Evolutionary conservation across 1,140 invertebrate species (phyloP), one percentile per base, ranked within the genome.

Genomic region (Venustaconcha ellipsiformis): DNA sequence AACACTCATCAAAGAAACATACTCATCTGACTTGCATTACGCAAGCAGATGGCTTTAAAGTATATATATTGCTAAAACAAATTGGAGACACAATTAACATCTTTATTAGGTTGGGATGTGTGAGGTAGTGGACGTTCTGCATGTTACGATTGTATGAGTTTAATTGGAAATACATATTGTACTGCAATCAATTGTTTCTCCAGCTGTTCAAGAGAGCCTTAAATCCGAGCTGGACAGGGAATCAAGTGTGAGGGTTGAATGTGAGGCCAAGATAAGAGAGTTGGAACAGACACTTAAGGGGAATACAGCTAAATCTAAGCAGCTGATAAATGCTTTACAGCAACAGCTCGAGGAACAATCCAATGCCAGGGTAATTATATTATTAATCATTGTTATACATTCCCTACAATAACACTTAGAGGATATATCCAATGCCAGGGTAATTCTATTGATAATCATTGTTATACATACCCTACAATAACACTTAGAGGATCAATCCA

Each of bases 201-300:
- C 72, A 89, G 89, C 81, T 66, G 83, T 88, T 30, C 76, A 89
- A 20, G 88, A 91, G 74, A 90, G 89, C 78, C 71, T 91, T 14
- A 86, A 88, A 73, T 87, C 87, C 58, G 90, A 91, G 70, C 76
- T 90, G 48, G 87, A 90, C 70, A 69, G 87, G 63, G 90, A 91
- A 70, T 82, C 84, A 57, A 68, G 80, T 8, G 80, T 84, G 12
- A 78, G 90, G 23, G 78, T 76, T 12, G 87, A 90, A 70, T 63
- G 80, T n/a, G 90, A 91, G 60, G 75, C 82, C 12, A 88, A 88
- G 71, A 67, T 89, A 60, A 75, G 83, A 56, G 89, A 89, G 58
- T 67, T 84, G 23, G 88, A 89, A n/a, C 77, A 78, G 18, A 79
- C 80, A 58, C 72, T 87, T 66, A 87, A 86, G 69, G 81, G 70